A percentile compares a stretch with the other conserved stretches of the same genome.
Evolutionary conservation across 2,797 vertebrate species (phyloP).

Genomic region (Tragelaphus oryx): DNA sequence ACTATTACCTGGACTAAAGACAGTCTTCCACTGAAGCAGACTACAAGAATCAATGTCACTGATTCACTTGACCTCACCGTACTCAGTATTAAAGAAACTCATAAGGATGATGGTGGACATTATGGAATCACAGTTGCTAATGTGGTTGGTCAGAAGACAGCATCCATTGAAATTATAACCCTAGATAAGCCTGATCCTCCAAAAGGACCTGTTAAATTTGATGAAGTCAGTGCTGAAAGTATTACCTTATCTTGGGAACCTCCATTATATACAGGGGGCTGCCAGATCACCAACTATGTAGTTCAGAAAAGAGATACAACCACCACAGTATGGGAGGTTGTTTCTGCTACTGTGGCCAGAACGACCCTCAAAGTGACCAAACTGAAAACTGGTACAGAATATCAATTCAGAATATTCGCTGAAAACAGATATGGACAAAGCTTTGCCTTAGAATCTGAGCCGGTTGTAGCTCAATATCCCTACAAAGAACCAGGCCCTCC

Average conservation of each 20-base stretch:
- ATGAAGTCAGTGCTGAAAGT: constrained; percentile 96
- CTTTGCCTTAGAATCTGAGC: constrained; percentile 92
- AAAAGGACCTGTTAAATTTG: constrained; percentile 93
- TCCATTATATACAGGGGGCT: constrained; percentile 92
- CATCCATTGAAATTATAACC: constrained; percentile 92
- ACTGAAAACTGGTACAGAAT: constrained; percentile 96
- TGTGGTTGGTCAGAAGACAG: constrained; percentile 91
- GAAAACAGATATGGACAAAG: constrained; percentile 98
- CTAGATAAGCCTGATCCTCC: constrained; percentile 98
- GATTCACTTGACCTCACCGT: constrained; percentile 86
- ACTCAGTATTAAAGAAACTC: constrained; percentile 93
- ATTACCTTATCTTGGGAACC: constrained; percentile 95
- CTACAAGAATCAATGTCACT: constrained; percentile 92
- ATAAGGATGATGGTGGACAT: constrained; percentile 93
- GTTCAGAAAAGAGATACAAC: constrained; percentile 98
- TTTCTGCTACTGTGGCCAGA: constrained; percentile 92
- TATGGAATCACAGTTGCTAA: constrained; percentile 93
- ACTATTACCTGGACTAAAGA: constrained; percentile 93
- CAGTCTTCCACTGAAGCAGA: constrained; percentile 91
- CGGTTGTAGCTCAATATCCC: constrained; percentile 94
- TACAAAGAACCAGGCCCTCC: constrained; percentile 98
- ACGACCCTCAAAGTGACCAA: constrained; percentile 92
- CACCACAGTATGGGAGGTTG: constrained; percentile 92
- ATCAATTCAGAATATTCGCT: constrained; percentile 98
- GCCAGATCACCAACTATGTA: constrained; percentile 96